These are phyloP conservation scores for Sylvilagus floridanus DNA, from an alignment of 2,797 vertebrate species.

Conservation along the genomic window DNA sequence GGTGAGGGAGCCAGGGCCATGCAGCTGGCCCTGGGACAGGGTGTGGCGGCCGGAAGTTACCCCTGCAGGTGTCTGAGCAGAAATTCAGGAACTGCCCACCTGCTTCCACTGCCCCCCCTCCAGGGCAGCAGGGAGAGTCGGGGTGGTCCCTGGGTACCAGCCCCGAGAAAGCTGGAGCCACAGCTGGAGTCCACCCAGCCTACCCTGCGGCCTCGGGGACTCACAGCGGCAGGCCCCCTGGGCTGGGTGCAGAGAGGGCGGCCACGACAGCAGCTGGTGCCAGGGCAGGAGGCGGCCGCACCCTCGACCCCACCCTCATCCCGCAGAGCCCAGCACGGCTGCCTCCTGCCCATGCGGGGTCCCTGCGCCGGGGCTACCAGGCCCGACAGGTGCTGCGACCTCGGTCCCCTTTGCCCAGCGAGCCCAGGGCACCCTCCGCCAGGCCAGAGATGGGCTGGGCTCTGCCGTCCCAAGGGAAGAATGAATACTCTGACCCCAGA, in stretches of 20 bases:
- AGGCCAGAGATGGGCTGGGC: not conserved
- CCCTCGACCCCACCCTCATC: not conserved
- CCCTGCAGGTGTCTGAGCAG: too few relatives aligned
- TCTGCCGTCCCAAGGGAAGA: not conserved
- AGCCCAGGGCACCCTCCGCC: not conserved
- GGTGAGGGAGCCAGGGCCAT: not conserved
- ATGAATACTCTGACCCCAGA: not conserved
- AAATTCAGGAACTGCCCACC: too few relatives aligned
- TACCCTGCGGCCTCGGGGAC: too few relatives aligned
- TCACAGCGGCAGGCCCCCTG: not conserved
- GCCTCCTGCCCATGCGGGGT: not conserved
- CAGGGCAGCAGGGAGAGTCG: too few relatives aligned
- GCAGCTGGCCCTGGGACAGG: too few relatives aligned
- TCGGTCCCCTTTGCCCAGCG: not conserved
- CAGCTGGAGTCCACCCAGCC: too few relatives aligned
- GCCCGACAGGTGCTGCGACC: not conserved
- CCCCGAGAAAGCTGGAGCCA: too few relatives aligned
- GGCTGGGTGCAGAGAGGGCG: not conserved
- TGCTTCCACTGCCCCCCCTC: too few relatives aligned
- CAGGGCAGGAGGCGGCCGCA: too few relatives aligned
- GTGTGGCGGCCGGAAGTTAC: too few relatives aligned
- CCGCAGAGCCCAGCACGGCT: not conserved
- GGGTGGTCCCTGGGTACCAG: too few relatives aligned
- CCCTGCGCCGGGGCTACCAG: not conserved
- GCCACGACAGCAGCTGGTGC: not conserved